phyloP scores from a whole-genome alignment of 2,888 invertebrate species.

The Nematopogon swammerdamellus region DNA sequence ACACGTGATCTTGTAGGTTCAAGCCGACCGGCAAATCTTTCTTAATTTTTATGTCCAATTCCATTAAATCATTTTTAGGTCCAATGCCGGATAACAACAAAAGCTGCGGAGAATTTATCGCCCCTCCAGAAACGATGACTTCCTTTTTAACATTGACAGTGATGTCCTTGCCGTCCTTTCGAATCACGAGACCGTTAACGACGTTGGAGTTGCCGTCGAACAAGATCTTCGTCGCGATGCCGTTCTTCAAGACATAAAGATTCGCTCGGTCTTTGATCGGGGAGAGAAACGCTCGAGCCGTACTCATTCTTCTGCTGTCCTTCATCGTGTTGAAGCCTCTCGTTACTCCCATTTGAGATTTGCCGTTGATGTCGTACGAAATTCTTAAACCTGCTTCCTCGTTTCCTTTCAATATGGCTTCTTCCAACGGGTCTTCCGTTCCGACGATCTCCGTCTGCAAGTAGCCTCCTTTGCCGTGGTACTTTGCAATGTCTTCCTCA shows the following conservation, averaged over 20 bases:
- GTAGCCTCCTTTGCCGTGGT: slow-evolving; percentile 34
- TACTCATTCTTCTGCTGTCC: slow-evolving; percentile 43
- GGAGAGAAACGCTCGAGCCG: slow-evolving; percentile 50
- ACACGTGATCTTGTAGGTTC: slow-evolving; percentile 51
- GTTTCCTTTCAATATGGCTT: slow-evolving; percentile 28
- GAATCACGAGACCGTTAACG: slow-evolving; percentile 32
- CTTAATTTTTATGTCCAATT: slow-evolving; percentile 31
- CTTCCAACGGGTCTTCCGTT: slow-evolving; percentile 18
- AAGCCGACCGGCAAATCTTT: slow-evolving; percentile 47
- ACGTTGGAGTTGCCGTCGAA: slow-evolving; percentile 44
- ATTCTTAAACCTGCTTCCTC: slow-evolving; percentile 36
- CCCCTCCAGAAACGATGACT: slow-evolving; percentile 45
- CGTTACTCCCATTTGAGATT: slow-evolving; percentile 43
- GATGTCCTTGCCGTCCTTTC: slow-evolving; percentile 29
- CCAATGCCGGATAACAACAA: slow-evolving; percentile 53
- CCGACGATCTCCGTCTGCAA: slow-evolving; percentile 28
- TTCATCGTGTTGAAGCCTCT: slow-evolving; percentile 38
- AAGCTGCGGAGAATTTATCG: slow-evolving; percentile 49
- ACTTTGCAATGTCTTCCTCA: slow-evolving; percentile 16
- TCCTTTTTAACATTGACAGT: slow-evolving; percentile 37
- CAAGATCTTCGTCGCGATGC: slow-evolving; percentile 48
- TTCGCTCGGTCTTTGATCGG: slow-evolving; percentile 32
- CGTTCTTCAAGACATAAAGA: slow-evolving; percentile 44
- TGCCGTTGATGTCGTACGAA: slow-evolving; percentile 33
- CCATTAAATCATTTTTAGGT: slow-evolving; percentile 31